Conservation (phyloP, 2,113 vertebrate species). For the Sigmodon hispidus region DNA sequence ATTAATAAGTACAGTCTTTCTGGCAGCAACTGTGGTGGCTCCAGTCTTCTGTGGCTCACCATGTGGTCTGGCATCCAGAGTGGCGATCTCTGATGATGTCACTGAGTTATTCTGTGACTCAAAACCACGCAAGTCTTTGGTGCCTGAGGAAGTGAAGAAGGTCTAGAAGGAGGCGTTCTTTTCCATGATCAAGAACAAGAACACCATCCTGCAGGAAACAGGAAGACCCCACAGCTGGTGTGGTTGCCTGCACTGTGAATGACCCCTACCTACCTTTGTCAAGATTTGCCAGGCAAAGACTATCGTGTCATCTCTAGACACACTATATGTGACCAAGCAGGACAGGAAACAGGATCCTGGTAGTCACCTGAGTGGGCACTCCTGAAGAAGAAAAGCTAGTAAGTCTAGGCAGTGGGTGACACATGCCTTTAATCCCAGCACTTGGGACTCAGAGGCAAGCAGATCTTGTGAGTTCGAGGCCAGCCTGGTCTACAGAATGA, state of each 20-base stretch:
- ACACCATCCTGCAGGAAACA: slow-evolving; percentile 88
- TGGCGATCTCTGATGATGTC: slow-evolving; percentile 91
- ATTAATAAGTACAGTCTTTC: background rate
- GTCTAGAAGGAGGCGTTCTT: slow-evolving; percentile 93
- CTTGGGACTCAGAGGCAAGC: background rate
- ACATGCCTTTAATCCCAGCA: background rate
- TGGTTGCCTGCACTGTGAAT: slow-evolving; percentile 83
- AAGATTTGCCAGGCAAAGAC: slow-evolving; percentile 89
- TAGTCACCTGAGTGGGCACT: slow-evolving; percentile 91
- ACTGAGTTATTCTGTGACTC: slow-evolving; percentile 91
- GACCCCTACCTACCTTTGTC: slow-evolving; percentile 91
- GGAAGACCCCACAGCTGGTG: slow-evolving; percentile 90
- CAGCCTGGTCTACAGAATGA: background rate
- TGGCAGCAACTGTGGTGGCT: background rate
- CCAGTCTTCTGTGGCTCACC: background rate
- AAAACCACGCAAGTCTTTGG: slow-evolving; percentile 91
- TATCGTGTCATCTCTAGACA: slow-evolving; percentile 94
- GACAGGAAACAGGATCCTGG: slow-evolving; percentile 93
- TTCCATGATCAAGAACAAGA: slow-evolving; percentile 89
- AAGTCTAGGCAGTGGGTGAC: no score
- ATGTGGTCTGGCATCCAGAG: slow-evolving; percentile 87
- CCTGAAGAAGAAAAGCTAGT: slow-evolving; percentile 87
- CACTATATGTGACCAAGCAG: slow-evolving; percentile 92
- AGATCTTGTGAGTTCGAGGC: background rate
- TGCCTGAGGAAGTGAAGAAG: slow-evolving; percentile 89